Conservation (phyloP, 2,797 vertebrate genomes). For the Spheniscus humboldti region DNA sequence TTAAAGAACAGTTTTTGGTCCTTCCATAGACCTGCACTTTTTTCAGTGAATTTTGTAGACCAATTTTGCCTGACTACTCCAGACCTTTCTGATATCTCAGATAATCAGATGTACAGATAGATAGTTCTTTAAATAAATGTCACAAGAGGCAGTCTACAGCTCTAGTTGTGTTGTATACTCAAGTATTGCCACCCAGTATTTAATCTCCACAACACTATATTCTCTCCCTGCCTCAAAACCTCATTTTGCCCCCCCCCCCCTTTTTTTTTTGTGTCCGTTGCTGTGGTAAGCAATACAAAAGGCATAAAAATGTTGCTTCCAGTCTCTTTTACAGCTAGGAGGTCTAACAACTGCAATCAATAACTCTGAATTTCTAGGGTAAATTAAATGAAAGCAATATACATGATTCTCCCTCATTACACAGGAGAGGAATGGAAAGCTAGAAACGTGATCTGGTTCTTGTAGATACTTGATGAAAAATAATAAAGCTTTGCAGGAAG, state of each 20-base stretch:
- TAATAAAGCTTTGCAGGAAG: slow-evolving; percentile 37
- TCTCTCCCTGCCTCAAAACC: neutral
- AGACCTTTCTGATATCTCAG: neutral
- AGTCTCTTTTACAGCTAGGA: slow-evolving; percentile 32
- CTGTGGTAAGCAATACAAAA: slow-evolving; percentile 8
- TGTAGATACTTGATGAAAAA: slow-evolving; percentile 45
- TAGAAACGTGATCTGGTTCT: slow-evolving; percentile 21
- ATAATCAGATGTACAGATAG: neutral
- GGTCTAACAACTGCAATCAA: slow-evolving; percentile 29
- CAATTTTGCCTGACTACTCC: neutral
- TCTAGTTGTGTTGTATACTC: neutral
- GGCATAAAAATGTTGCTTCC: neutral
- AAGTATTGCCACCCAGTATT: neutral
- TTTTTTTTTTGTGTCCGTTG: neutral
- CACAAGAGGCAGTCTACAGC: neutral
- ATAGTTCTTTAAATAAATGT: neutral
- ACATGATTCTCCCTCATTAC: slow-evolving; percentile 37
- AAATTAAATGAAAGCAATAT: slow-evolving; percentile 59
- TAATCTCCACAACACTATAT: neutral
- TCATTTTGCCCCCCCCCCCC: neutral
- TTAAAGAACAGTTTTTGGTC: neutral
- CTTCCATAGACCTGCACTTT: neutral
- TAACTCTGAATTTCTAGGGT: slow-evolving; percentile 51
- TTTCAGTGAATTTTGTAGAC: neutral
- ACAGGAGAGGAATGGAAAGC: slow-evolving; percentile 31